phyloP scores from a whole-genome alignment of 1,140 invertebrate genomes.

The Drosophila malerkotliana region DNA sequence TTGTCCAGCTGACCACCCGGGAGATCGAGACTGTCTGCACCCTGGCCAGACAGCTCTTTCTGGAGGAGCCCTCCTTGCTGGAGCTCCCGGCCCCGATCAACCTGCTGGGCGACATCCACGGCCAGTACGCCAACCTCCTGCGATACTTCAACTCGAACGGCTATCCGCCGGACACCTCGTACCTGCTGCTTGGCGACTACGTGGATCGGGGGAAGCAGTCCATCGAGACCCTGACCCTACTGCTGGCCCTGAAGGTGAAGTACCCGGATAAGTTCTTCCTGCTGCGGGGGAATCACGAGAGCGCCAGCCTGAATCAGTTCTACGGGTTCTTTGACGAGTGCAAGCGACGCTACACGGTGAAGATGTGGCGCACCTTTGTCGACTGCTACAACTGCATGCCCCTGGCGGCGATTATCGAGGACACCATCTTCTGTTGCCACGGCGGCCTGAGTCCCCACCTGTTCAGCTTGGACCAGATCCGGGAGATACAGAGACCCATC shows the following conservation, averaged over 20 bases:
- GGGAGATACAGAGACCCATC: slow-evolving; percentile 94
- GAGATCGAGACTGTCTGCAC: slow-evolving; percentile 97
- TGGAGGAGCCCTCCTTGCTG: slow-evolving; percentile 97
- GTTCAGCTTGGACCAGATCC: slow-evolving; percentile 95
- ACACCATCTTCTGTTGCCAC: slow-evolving; percentile 98
- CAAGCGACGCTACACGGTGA: slow-evolving; percentile 97
- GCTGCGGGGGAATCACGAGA: slow-evolving; percentile 93
- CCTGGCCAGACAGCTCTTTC: slow-evolving; percentile 98
- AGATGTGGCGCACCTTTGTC: slow-evolving; percentile 97
- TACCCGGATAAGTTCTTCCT: slow-evolving; percentile 94
- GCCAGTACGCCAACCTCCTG: slow-evolving; percentile 98
- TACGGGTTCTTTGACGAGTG: slow-evolving; percentile 98
- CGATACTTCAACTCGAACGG: slow-evolving; percentile 99
- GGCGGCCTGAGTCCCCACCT: slow-evolving; percentile 95
- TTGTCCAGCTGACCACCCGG: slow-evolving; percentile 94
- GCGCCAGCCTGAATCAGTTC: slow-evolving; percentile 94
- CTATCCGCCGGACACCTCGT: slow-evolving; percentile 99
- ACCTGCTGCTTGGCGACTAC: slow-evolving; percentile 96
- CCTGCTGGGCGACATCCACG: slow-evolving; percentile 99
- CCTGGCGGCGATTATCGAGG: slow-evolving; percentile 97
- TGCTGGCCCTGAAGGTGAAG: slow-evolving; percentile 98
- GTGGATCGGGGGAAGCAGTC: slow-evolving; percentile 94
- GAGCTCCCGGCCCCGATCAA: slow-evolving; percentile 98
- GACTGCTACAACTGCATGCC: slow-evolving; percentile 98
- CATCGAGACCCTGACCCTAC: slow-evolving; percentile 94